phyloP scores from a whole-genome alignment of 2,888 invertebrate species.

The Pristionchus exspectatus region DNA sequence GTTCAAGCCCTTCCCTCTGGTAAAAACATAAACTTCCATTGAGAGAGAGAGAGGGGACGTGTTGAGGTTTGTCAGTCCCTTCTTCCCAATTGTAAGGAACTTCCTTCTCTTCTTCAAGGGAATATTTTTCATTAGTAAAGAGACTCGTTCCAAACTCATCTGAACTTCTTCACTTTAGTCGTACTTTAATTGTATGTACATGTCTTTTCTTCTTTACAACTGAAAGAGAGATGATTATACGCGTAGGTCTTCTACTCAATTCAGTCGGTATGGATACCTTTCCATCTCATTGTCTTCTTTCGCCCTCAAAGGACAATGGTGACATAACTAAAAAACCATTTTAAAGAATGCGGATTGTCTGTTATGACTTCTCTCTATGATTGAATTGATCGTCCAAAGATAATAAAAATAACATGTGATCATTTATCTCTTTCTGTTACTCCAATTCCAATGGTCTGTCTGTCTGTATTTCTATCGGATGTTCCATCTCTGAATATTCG shows the following conservation, averaged over 20 bases:
- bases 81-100: background rate
- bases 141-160: constrained; percentile 16
- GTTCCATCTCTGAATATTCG: background rate
- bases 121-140: background rate
- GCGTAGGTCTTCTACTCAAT: background rate
- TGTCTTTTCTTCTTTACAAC: background rate
- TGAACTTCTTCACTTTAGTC: constrained; percentile 1
- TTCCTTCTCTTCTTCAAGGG: background rate
- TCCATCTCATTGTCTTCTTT: background rate
- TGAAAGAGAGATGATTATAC: background rate
- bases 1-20: constrained; percentile 26
- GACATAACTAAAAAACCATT: background rate
- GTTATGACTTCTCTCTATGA: background rate
- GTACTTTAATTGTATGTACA: background rate
- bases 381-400: background rate
- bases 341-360: background rate
- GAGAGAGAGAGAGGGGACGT: background rate
- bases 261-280: constrained; percentile 17
- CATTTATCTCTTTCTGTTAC: too few species aligned
- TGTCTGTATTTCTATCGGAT: background rate
- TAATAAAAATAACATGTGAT: too few species aligned
- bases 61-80: background rate
- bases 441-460: too few species aligned
- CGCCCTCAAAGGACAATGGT: background rate
- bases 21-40: constrained; percentile 33